Percentiles rank a stretch among this genome's conserved stretches.
Conservation (phyloP, 1,140 invertebrate genomes). For the Colletes gigas region DNA sequence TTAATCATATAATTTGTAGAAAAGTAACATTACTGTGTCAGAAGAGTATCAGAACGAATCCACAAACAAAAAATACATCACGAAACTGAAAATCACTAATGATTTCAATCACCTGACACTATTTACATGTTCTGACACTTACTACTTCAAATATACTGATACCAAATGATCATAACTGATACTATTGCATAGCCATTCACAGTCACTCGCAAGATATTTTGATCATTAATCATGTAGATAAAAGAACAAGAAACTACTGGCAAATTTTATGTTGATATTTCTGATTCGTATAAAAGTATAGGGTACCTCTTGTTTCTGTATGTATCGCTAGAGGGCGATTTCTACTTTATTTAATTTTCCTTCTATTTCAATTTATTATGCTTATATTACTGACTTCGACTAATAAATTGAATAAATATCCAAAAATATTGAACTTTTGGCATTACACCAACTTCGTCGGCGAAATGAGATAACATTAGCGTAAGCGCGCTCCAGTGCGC, state of each 20-base stretch:
- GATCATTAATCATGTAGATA: slow-evolving; percentile 23
- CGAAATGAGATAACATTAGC: too few species aligned
- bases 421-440: too few species aligned
- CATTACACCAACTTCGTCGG: too few species aligned
- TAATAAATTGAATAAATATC: too few species aligned
- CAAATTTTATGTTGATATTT: slow-evolving; percentile 16
- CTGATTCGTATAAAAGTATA: slow-evolving; percentile 1
- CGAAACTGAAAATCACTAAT: slow-evolving; percentile 21
- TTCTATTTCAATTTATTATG: too few species aligned
- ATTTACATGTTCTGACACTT: slow-evolving; percentile 55
- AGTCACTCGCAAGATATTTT: background rate
- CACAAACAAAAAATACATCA: background rate
- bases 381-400: too few species aligned
- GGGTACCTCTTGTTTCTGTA: too few species aligned
- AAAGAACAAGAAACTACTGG: slow-evolving; percentile 25
- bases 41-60: background rate
- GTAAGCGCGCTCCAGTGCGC: too few species aligned
- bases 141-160: slow-evolving; percentile 16
- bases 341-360: too few species aligned
- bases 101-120: slow-evolving; percentile 51
- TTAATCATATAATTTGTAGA: background rate
- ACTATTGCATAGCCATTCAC: background rate
- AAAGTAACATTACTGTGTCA: background rate
- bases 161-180: too few species aligned
- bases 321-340: too few species aligned